These are phyloP conservation scores for Stomatorhinus walkeri DNA, from an alignment of 2,797 vertebrate species.

Conservation along the genomic window DNA sequence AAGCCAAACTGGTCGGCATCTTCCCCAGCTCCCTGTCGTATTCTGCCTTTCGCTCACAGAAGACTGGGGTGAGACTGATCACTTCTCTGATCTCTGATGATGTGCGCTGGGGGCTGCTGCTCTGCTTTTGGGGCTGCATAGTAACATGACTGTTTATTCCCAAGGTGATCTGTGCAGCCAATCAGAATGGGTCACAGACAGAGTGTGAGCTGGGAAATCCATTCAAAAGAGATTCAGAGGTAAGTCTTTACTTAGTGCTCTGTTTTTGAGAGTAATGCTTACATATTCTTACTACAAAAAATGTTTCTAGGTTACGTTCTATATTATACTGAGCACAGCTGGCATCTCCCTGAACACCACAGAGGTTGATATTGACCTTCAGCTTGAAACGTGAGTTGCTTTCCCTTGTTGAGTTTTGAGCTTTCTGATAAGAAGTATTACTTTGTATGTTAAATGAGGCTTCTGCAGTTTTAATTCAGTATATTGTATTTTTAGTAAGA, in stretches of 20 bases:
- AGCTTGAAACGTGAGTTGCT: slow-evolving; percentile 74
- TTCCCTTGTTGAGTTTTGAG: not conserved
- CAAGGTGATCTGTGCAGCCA: slow-evolving; percentile 65
- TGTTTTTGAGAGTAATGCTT: not conserved
- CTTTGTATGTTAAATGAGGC: not conserved
- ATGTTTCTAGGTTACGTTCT: slow-evolving; percentile 71
- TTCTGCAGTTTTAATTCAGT: not conserved
- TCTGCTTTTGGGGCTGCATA: not conserved
- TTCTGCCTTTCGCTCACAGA: slow-evolving; percentile 39
- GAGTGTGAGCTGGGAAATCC: slow-evolving; percentile 90
- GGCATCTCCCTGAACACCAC: slow-evolving; percentile 71
- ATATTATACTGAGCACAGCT: slow-evolving; percentile 76
- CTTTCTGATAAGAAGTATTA: not conserved
- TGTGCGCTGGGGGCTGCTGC: not conserved
- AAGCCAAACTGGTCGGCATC: slow-evolving; percentile 63
- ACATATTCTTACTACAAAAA: slow-evolving; percentile 20
- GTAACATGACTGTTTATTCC: not conserved
- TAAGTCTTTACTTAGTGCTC: slow-evolving; percentile 48
- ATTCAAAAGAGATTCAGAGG: slow-evolving; percentile 71
- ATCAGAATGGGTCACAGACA: slow-evolving; percentile 74
- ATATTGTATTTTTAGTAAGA: not conserved
- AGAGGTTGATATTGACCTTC: slow-evolving; percentile 74
- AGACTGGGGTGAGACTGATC: not conserved
- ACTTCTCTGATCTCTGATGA: not conserved
- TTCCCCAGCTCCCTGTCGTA: slow-evolving; percentile 76